Conservation (phyloP, 2,113 vertebrate species). For the Raphicerus campestris region DNA sequence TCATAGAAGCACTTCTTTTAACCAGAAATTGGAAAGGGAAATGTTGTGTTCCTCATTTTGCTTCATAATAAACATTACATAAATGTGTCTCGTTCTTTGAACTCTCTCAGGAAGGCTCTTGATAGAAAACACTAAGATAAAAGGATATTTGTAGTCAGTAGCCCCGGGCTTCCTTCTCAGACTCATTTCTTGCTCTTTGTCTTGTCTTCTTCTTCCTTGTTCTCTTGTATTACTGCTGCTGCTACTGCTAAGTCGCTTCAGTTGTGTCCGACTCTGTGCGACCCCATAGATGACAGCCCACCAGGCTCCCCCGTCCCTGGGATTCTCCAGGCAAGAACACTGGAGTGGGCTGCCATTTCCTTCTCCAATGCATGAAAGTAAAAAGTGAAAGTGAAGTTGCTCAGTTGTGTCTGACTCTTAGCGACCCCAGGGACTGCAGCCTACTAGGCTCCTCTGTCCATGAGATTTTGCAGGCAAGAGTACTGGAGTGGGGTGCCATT, state of each 20-base stretch:
- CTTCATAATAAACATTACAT: background rate
- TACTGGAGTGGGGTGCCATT: background rate
- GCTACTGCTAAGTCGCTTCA: background rate
- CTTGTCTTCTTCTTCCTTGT: background rate
- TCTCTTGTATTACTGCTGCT: background rate
- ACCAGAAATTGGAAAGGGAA: background rate
- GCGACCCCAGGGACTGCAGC: no score
- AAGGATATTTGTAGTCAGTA: background rate
- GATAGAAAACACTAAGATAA: background rate
- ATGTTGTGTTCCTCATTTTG: background rate
- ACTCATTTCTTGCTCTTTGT: background rate
- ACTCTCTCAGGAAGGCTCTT: background rate
- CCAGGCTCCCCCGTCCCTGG: no score
- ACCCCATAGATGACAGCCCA: no score
- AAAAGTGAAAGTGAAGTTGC: no score
- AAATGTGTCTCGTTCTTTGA: background rate
- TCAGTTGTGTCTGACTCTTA: accelerated
- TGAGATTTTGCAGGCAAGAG: no score
- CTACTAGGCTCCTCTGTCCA: no score
- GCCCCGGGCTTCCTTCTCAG: background rate
- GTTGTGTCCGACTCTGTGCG: no score
- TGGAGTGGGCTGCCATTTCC: no score
- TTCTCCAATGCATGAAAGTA: no score
- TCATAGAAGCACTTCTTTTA: background rate
- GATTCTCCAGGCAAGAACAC: no score